Percentiles rank a stretch among this genome's conserved stretches.
phyloP scores from a whole-genome alignment of 2,888 invertebrate genomes.

The Laothoe populi region DNA sequence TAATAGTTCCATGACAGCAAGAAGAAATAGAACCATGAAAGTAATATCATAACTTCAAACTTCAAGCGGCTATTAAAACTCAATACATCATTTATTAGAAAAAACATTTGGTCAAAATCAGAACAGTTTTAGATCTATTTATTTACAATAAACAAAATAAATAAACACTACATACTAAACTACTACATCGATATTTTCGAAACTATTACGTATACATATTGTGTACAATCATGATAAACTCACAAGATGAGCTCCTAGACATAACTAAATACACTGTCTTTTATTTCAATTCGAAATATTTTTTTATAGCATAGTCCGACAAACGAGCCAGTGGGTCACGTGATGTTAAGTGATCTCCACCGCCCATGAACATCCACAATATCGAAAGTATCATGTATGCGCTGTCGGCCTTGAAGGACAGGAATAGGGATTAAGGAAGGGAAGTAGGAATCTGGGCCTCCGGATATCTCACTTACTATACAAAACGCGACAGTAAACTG shows the following conservation, averaged over 20 bases:
- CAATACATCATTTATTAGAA: slow-evolving; percentile 5
- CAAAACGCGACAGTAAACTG: too few relatives aligned
- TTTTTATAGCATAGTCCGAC: too few relatives aligned
- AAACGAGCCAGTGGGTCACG: too few relatives aligned
- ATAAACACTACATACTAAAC: neutral
- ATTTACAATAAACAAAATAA: slow-evolving; percentile 13
- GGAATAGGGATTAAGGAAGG: too few relatives aligned
- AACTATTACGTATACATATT: slow-evolving; percentile 23
- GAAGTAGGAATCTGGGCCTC: too few relatives aligned
- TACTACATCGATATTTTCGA: slow-evolving; percentile 11
- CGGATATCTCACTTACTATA: too few relatives aligned
- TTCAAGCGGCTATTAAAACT: neutral
- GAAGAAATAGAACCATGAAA: too few relatives aligned
- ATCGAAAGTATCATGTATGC: too few relatives aligned
- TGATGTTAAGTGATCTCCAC: too few relatives aligned
- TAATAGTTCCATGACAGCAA: neutral
- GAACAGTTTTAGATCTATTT: slow-evolving; percentile 1
- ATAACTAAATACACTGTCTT: neutral
- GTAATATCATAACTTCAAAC: neutral
- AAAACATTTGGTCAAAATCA: slow-evolving; percentile 10
- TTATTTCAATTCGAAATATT: too few relatives aligned
- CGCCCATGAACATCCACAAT: too few relatives aligned
- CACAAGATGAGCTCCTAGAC: neutral
- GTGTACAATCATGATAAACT: neutral
- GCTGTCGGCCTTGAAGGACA: too few relatives aligned